Percentiles rank a stretch among this genome's conserved stretches.
Evolutionary conservation across 2,888 invertebrate genomes (phyloP).

Genomic region (Thyatira batis): DNA sequence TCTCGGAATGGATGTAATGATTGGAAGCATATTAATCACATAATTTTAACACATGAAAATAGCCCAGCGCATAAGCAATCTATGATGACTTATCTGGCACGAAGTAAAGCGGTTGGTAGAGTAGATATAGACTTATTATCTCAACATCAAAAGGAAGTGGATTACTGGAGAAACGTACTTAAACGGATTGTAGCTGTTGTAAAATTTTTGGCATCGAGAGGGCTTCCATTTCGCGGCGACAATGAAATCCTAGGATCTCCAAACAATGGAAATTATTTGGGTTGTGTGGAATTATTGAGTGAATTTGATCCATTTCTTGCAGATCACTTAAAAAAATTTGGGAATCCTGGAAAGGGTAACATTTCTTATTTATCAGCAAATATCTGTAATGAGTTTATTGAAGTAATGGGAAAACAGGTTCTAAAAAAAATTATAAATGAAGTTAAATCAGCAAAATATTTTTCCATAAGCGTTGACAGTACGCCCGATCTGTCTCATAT

Average conservation of each 20-base stretch:
- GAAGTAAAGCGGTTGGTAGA: too few species aligned
- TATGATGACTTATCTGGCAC: too few species aligned
- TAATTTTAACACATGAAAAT: too few species aligned
- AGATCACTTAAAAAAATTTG: neutral
- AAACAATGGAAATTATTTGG: conserved; percentile 21
- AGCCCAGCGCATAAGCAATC: too few species aligned
- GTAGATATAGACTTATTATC: too few species aligned
- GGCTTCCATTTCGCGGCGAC: conserved; percentile 22
- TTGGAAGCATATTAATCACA: too few species aligned
- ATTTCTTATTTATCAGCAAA: conserved; percentile 16
- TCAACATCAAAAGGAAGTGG: too few species aligned
- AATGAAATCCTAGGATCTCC: conserved; percentile 18
- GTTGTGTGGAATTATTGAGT: conserved; percentile 12
- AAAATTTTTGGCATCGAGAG: conserved; percentile 21
- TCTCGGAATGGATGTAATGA: too few species aligned
- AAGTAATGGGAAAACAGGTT: conserved; percentile 35
- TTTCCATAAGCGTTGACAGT: conserved; percentile 12
- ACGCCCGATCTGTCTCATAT: conserved; percentile 39
- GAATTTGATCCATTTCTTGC: conserved; percentile 15
- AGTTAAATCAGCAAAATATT: conserved; percentile 26
- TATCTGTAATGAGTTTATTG: conserved; percentile 41
- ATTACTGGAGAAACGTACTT: too few species aligned
- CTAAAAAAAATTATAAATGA: conserved; percentile 29
- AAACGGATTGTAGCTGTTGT: conserved; percentile 6
- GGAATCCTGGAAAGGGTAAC: conserved; percentile 8